Conservation (phyloP, 64 coral and sea anemone species). For the Stylophora pistillata region DNA sequence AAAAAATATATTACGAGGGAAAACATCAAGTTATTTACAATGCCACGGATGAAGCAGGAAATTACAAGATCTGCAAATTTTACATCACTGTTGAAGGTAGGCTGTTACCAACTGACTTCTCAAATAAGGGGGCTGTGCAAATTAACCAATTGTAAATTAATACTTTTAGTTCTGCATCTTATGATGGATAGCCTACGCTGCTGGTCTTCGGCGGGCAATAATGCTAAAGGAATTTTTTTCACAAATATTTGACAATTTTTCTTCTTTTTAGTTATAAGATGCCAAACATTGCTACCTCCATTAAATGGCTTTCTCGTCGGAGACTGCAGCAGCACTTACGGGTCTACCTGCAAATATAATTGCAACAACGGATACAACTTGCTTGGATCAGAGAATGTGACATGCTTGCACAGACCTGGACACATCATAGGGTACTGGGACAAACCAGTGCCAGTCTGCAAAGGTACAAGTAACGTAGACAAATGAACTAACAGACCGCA, state of each 20-base stretch:
- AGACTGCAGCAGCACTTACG: conserved; percentile 32
- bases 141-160: not conserved
- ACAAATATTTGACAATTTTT: not conserved
- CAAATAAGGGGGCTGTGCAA: not conserved
- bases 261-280: not conserved
- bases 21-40: conserved; percentile 23
- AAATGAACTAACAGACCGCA: not conserved
- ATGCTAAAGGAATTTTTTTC: no score
- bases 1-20: conserved; percentile 21
- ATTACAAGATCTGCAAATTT: conserved; percentile 46
- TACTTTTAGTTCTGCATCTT: no score
- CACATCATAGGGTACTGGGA: conserved; percentile 56
- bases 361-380: conserved; percentile 62
- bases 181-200: no score
- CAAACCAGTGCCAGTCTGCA: conserved; percentile 5
- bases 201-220: no score
- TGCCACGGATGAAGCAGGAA: conserved; percentile 52
- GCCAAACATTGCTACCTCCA: not conserved
- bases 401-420: conserved; percentile 30
- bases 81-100: conserved; percentile 53
- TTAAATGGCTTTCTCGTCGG: not conserved
- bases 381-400: conserved; percentile 16
- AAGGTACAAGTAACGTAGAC: conserved; percentile 12
- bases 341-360: conserved; percentile 19
- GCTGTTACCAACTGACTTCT: not conserved